Conservation (phyloP, 37 sponge, comb jelly and placozoan genomes). For the Beroe ovata region DNA sequence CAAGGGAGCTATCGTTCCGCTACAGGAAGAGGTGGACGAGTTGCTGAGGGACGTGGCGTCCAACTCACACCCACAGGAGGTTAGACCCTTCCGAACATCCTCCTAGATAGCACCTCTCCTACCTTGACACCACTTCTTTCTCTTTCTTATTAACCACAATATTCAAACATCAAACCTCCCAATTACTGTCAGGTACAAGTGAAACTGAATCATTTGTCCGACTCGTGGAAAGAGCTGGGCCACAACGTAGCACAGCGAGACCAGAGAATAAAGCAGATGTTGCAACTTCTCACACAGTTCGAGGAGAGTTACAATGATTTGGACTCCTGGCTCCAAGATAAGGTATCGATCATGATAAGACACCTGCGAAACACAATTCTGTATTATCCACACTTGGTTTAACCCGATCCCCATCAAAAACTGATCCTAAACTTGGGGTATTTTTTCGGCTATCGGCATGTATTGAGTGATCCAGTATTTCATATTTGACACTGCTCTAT, state of each 20-base stretch:
- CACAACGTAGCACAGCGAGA: slow-evolving; percentile 13
- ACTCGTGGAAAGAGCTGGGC: slow-evolving; percentile 38
- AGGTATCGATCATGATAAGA: slow-evolving; percentile 13
- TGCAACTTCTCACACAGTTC: slow-evolving; percentile 47
- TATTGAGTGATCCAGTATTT: too few relatives aligned
- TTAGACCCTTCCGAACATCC: too few relatives aligned
- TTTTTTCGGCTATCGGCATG: too few relatives aligned
- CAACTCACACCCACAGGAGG: slow-evolving; percentile 5
- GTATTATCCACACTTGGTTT: too few relatives aligned
- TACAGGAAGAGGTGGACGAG: slow-evolving; percentile 30
- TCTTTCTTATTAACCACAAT: too few relatives aligned
- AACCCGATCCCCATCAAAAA: too few relatives aligned
- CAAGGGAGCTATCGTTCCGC: background rate
- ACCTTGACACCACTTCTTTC: too few relatives aligned
- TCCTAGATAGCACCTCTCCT: too few relatives aligned
- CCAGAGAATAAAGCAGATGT: slow-evolving; percentile 48
- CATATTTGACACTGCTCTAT: too few relatives aligned
- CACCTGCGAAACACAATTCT: too few relatives aligned
- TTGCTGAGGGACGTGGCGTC: background rate
- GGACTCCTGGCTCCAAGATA: slow-evolving; percentile 17
- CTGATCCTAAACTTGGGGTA: too few relatives aligned
- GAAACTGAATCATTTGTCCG: slow-evolving; percentile 25
- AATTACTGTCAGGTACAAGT: slow-evolving; percentile 41
- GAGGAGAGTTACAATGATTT: slow-evolving; percentile 60
- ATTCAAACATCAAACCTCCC: too few relatives aligned